Evolutionary conservation across 2,888 invertebrate genomes (phyloP), one percentile per base, ranked within the genome.

Genomic region (Elmis aenea): DNA sequence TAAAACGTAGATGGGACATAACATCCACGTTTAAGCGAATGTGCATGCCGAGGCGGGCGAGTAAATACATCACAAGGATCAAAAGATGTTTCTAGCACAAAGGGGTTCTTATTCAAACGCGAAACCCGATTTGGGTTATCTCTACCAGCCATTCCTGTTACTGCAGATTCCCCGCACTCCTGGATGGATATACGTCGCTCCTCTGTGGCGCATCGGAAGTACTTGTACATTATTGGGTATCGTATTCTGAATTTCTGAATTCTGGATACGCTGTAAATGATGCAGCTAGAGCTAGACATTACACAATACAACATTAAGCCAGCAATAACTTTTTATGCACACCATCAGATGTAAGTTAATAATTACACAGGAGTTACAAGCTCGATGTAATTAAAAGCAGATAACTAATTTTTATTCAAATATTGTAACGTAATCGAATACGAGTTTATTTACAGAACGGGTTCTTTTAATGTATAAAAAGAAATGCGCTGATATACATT

Each of bases 71-170:
- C 59, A 57, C 52, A 40, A 44, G 42, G 64, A 64, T 64, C 64
- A 64, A 63, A 64, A 63, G 62, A 62, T 61, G 60, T 57, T 56
- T 52, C 46, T 49, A 48, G 48, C 57, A 57, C 59, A 62, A 59
- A 62, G 58, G 58, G 57, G 58, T 56, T 52, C 58, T 61, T 58
- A 61, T 62, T 61, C 62, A 60, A 57, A 59, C 58, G 61, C 57
- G 58, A 61, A 61, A 61, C 61, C 60, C 60, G 62, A 63, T 63
- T 64, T 64, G 51, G 61, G 61, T 62, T 63, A 62, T 64, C 62
- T 62, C 46, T 33, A 44, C 36, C 37, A 44, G 37, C 44, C 44
- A 44, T 34, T 44, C 44, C 34, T 28, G 35, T 8, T 18, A 6
- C 18, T 8, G 5, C 18, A 5, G 18, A 6, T 18, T 18, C 18